Percentiles rank a stretch among this genome's conserved stretches.
Evolutionary conservation across 1,140 invertebrate species (phyloP).

Genomic region (Hypothenemus hampei): DNA sequence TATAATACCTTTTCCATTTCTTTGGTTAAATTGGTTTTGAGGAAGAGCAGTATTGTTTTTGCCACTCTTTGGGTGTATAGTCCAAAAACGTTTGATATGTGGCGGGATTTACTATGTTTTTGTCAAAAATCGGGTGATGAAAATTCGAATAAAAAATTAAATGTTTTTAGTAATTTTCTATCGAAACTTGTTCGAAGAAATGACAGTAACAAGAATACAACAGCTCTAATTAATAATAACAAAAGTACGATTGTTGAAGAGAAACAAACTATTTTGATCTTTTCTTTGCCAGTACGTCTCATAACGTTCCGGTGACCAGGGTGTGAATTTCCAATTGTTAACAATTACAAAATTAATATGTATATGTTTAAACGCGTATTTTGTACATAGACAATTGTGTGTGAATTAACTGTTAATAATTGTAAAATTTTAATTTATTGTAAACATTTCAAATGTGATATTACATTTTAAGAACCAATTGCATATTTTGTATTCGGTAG

Average conservation of each 20-base stretch:
- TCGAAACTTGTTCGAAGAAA: slow-evolving; percentile 27
- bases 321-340: slow-evolving; percentile 19
- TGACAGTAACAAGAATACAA: slow-evolving; percentile 6
- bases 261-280: slow-evolving; percentile 27
- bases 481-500: slow-evolving; percentile 16
- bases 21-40: slow-evolving; percentile 32
- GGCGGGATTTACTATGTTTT: slow-evolving; percentile 35
- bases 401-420: not conserved
- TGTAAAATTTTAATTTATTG: slow-evolving; percentile 15
- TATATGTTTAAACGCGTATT: not conserved
- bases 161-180: slow-evolving; percentile 20
- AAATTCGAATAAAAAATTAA: slow-evolving; percentile 12
- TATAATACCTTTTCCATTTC: slow-evolving; percentile 33
- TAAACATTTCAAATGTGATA: slow-evolving; percentile 22
- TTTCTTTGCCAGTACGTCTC: slow-evolving; percentile 27
- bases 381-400: slow-evolving; percentile 1
- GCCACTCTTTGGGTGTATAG: slow-evolving; percentile 39
- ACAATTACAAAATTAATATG: not conserved
- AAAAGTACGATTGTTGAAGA: slow-evolving; percentile 23
- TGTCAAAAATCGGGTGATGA: slow-evolving; percentile 17
- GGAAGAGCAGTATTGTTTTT: slow-evolving; percentile 37
- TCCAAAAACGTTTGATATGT: slow-evolving; percentile 39
- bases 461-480: slow-evolving; percentile 21
- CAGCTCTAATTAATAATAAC: slow-evolving; percentile 4
- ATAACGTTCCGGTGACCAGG: slow-evolving; percentile 37